Evolutionary conservation across 1,140 invertebrate species (phyloP).

Genomic region (Elymnias hypermnestra): DNA sequence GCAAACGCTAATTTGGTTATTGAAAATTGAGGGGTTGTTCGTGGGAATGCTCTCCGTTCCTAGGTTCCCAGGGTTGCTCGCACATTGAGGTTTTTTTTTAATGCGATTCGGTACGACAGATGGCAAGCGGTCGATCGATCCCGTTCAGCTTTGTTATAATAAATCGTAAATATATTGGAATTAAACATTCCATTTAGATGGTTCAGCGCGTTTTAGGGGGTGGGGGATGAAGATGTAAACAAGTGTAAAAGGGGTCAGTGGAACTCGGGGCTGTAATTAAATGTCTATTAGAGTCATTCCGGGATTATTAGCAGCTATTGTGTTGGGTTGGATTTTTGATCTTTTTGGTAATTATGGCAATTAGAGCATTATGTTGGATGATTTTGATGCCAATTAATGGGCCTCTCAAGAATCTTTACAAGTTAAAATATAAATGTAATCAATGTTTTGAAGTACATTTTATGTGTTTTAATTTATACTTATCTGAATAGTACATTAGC

Average conservation of each 20-base stretch:
- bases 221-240: slow-evolving; percentile 73
- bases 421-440: too few relatives aligned
- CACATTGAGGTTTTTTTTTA: slow-evolving; percentile 71
- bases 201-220: slow-evolving; percentile 49
- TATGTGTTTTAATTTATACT: too few relatives aligned
- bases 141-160: slow-evolving; percentile 69
- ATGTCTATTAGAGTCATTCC: slow-evolving; percentile 70
- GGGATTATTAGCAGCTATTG: slow-evolving; percentile 59
- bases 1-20: slow-evolving; percentile 76
- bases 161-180: slow-evolving; percentile 71
- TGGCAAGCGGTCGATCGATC: slow-evolving; percentile 66
- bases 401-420: not conserved
- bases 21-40: slow-evolving; percentile 75
- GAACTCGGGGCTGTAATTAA: slow-evolving; percentile 66
- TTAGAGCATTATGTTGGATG: slow-evolving; percentile 34
- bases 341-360: slow-evolving; percentile 48
- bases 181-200: slow-evolving; percentile 74
- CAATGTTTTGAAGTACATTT: too few relatives aligned
- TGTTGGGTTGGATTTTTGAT: slow-evolving; percentile 40
- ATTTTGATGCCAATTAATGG: slow-evolving; percentile 6
- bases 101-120: slow-evolving; percentile 71
- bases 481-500: too few relatives aligned
- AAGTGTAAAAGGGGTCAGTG: slow-evolving; percentile 75
- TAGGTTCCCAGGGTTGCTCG: slow-evolving; percentile 73
- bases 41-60: slow-evolving; percentile 68